Evolutionary conservation across 2,113 vertebrate species (phyloP).

Genomic region (western clawed frog (Xenopus tropicalis)): DNA sequence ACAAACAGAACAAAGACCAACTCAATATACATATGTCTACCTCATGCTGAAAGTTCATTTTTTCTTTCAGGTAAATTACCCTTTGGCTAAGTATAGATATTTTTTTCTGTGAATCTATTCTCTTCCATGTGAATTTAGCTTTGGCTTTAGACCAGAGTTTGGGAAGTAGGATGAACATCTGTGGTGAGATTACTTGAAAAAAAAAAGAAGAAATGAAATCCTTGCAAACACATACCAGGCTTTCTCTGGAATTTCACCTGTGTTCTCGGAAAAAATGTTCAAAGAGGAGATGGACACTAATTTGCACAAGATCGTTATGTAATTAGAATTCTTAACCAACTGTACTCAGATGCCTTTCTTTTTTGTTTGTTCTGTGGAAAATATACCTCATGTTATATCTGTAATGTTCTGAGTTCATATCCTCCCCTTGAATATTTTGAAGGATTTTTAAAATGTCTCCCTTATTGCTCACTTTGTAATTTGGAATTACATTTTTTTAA

Average conservation of each 20-base stretch:
- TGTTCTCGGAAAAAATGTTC: conserved; percentile 33
- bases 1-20: no score
- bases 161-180: conserved; percentile 11
- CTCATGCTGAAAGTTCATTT: no score
- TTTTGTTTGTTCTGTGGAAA: conserved; percentile 3
- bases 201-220: conserved; percentile 2
- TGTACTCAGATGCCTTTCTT: conserved; percentile 11
- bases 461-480: background rate
- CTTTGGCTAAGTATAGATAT: no score
- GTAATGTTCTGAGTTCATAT: background rate
- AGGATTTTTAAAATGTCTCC: background rate
- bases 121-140: background rate
- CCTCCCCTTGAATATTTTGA: conserved; percentile 6
- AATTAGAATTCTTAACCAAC: conserved; percentile 35
- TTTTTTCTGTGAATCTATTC: background rate
- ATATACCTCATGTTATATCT: background rate
- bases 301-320: conserved; percentile 20
- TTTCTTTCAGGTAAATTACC: no score
- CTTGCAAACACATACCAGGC: conserved; percentile 21
- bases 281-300: conserved; percentile 32
- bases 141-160: conserved; percentile 1
- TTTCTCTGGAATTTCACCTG: conserved; percentile 41
- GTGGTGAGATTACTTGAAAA: conserved; percentile 4
- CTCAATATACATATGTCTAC: no score
- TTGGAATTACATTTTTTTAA: background rate